Conservation (phyloP, 2,113 vertebrate genomes). For the Anarrhichthys ocellatus region DNA sequence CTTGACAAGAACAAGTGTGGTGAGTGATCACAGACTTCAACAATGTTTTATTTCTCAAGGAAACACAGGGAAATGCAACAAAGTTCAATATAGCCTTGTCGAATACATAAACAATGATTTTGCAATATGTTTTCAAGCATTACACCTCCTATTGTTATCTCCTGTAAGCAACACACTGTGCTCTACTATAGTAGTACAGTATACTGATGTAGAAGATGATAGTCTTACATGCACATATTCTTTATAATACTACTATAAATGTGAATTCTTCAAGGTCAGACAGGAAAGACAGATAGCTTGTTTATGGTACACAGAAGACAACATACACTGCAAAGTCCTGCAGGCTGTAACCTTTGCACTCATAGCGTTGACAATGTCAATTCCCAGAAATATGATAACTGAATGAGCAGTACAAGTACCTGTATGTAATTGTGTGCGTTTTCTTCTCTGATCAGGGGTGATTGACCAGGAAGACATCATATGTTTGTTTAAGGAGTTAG, state of each 20-base stretch:
- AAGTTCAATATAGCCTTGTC: not conserved
- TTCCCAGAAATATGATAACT: not conserved
- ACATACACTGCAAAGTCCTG: not conserved
- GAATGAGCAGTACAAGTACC: constrained; percentile 2
- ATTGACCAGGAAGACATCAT: constrained; percentile 84
- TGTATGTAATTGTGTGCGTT: constrained; percentile 71
- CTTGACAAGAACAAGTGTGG: constrained; percentile 83
- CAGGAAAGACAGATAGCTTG: not conserved
- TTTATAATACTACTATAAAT: not conserved
- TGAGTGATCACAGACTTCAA: constrained; percentile 56
- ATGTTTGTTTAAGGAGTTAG: constrained; percentile 83
- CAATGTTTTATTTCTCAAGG: not conserved
- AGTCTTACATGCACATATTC: not conserved
- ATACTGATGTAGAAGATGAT: not conserved
- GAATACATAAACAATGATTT: not conserved
- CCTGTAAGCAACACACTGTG: not conserved
- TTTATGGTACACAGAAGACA: constrained; percentile 45
- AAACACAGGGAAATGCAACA: not conserved
- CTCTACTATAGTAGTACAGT: not conserved
- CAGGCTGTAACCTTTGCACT: constrained; percentile 29
- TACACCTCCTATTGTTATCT: not conserved
- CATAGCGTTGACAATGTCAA: constrained; percentile 1
- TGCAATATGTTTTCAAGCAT: not conserved
- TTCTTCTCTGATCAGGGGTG: constrained; percentile 78
- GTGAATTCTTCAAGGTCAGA: constrained; percentile 36